Conservation (phyloP, 2,888 invertebrate genomes). For the Coleophora deauratella region DNA sequence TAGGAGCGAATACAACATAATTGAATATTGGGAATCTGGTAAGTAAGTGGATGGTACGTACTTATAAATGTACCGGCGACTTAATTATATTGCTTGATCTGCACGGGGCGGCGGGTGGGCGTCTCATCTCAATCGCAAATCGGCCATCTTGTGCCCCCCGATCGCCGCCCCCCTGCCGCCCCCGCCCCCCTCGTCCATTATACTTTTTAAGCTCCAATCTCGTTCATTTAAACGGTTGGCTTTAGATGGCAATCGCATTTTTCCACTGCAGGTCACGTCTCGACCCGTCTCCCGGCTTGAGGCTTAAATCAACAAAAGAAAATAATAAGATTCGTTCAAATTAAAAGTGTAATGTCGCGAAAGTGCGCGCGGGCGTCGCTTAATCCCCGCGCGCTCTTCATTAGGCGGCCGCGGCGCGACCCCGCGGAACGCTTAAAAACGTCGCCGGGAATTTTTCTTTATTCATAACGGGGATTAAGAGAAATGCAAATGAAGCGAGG, state of each 20-base stretch:
- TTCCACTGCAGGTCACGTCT: slow-evolving; percentile 81
- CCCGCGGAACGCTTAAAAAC: slow-evolving; percentile 55
- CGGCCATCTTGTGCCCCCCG: slow-evolving; percentile 72
- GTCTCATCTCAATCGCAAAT: slow-evolving; percentile 74
- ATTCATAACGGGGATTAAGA: slow-evolving; percentile 73
- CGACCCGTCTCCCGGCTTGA: slow-evolving; percentile 71
- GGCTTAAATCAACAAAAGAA: slow-evolving; percentile 81
- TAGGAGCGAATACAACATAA: slow-evolving; percentile 2
- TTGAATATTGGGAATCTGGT: slow-evolving; percentile 13
- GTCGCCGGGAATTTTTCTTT: slow-evolving; percentile 69
- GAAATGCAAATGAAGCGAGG: slow-evolving; percentile 71
- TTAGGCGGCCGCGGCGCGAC: slow-evolving; percentile 50
- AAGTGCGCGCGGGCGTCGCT: slow-evolving; percentile 46
- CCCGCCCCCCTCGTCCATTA: slow-evolving; percentile 74
- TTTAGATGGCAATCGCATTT: slow-evolving; percentile 82
- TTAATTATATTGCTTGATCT: slow-evolving; percentile 72
- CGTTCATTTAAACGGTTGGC: slow-evolving; percentile 82
- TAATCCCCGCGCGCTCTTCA: slow-evolving; percentile 65
- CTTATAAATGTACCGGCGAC: slow-evolving; percentile 48
- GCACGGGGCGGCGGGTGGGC: slow-evolving; percentile 38
- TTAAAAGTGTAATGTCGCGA: slow-evolving; percentile 80
- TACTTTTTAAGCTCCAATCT: slow-evolving; percentile 84
- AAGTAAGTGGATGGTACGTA: slow-evolving; percentile 26
- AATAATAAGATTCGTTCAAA: slow-evolving; percentile 82
- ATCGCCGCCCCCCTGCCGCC: slow-evolving; percentile 64